phyloP scores from a whole-genome alignment of 2,797 vertebrate genomes.

The Semaprochilodus insignis region DNA sequence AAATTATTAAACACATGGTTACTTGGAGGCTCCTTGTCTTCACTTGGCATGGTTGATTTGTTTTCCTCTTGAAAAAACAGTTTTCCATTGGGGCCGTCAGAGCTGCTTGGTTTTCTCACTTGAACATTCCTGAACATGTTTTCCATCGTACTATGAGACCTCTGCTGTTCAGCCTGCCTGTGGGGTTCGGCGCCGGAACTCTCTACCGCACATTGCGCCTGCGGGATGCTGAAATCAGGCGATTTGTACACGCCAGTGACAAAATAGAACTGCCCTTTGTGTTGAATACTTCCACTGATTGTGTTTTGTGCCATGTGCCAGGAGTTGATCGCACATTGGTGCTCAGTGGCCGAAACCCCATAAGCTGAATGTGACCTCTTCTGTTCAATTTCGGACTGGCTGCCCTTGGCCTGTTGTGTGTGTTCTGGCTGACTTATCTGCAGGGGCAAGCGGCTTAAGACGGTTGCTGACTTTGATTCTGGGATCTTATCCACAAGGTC shows the following conservation, averaged over 20 bases:
- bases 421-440: conserved; percentile 72
- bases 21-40: conserved; percentile 54
- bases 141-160: conserved; percentile 73
- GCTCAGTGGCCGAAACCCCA: conserved; percentile 58
- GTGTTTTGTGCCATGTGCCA: conserved; percentile 66
- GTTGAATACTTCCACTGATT: conserved; percentile 78
- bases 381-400: conserved; percentile 65
- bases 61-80: conserved; percentile 60
- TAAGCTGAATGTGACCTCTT: conserved; percentile 68
- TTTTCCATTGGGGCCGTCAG: conserved; percentile 51
- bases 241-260: conserved; percentile 76
- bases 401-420: conserved; percentile 52
- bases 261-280: conserved; percentile 83
- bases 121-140: conserved; percentile 68
- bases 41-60: conserved; percentile 45
- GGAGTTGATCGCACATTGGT: conserved; percentile 54
- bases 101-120: conserved; percentile 60
- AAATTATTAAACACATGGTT: not conserved
- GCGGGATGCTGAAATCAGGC: conserved; percentile 61
- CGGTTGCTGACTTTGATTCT: conserved; percentile 61
- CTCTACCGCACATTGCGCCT: conserved; percentile 66
- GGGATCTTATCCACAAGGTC: conserved; percentile 60
- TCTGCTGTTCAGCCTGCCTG: conserved; percentile 64
- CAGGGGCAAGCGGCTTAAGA: conserved; percentile 67
- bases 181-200: conserved; percentile 59